A percentile compares a stretch with the other conserved stretches of the same genome.
These are phyloP conservation scores for Trachurus trachurus DNA, from an alignment of 2,797 vertebrate genomes.

Conservation along the genomic window DNA sequence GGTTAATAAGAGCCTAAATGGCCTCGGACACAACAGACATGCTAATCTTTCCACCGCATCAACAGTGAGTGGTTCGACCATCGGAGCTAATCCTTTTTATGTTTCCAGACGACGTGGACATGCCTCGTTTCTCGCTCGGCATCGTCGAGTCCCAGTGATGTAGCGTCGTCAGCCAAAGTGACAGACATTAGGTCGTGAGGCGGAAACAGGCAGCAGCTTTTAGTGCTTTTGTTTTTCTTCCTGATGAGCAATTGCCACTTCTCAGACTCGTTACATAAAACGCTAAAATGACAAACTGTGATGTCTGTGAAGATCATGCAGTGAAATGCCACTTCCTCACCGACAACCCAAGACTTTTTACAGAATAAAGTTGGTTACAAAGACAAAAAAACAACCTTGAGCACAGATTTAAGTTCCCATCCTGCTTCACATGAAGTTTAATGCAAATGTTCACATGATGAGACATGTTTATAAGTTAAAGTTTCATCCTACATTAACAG, in stretches of 20 bases:
- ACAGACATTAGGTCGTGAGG: neutral
- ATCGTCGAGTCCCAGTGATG: neutral
- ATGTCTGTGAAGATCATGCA: conserved; percentile 16
- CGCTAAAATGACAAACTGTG: neutral
- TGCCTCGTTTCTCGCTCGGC: neutral
- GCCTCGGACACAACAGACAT: conserved; percentile 33
- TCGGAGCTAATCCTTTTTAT: conserved; percentile 44
- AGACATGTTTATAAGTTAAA: neutral
- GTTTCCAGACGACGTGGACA: neutral
- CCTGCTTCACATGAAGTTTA: neutral
- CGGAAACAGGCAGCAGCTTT: neutral
- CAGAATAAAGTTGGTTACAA: neutral
- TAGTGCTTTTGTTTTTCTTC: neutral
- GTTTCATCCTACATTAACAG: neutral
- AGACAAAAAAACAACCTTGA: too few relatives aligned
- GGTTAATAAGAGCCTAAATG: conserved; percentile 56
- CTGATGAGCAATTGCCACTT: neutral
- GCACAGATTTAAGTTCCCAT: neutral
- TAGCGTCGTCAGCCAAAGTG: neutral
- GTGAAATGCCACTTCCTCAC: neutral
- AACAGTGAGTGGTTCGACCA: conserved; percentile 29
- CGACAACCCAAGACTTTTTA: neutral
- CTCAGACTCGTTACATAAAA: neutral
- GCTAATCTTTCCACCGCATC: conserved; percentile 63
- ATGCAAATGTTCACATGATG: neutral